These are phyloP conservation scores for Sinocyclocheilus anophthalmus DNA, from an alignment of 2,113 vertebrate species.

Conservation along the genomic window DNA sequence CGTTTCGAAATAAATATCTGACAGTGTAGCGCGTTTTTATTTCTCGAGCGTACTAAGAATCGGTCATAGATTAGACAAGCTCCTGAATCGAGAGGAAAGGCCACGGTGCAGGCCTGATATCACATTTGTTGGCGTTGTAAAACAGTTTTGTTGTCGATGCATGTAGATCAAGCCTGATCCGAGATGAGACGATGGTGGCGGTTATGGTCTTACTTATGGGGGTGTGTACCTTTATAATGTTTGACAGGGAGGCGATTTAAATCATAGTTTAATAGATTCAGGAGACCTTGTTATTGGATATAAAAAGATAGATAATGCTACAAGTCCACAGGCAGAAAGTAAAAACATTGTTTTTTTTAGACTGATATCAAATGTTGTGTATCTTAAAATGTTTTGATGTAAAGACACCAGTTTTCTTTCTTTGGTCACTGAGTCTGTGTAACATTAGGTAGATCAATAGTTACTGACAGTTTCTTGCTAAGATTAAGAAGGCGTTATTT, in stretches of 20 bases:
- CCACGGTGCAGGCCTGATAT: conserved; percentile 3
- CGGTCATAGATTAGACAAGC: neutral
- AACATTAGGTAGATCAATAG: too few relatives aligned
- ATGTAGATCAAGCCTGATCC: conserved; percentile 15
- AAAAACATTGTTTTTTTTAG: neutral
- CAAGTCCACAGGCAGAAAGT: neutral
- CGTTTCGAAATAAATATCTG: neutral
- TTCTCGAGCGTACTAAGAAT: too few relatives aligned
- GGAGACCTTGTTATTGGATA: neutral
- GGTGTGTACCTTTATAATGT: too few relatives aligned
- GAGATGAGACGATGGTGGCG: neutral
- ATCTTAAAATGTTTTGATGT: neutral
- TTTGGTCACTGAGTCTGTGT: too few relatives aligned
- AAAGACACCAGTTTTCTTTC: neutral
- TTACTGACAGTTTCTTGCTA: too few relatives aligned
- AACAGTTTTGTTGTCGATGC: conserved; percentile 17
- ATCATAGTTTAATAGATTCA: too few relatives aligned
- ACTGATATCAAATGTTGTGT: neutral
- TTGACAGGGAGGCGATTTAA: too few relatives aligned
- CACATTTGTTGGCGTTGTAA: conserved; percentile 19
- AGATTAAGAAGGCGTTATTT: too few relatives aligned
- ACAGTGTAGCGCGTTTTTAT: neutral
- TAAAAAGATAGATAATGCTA: too few relatives aligned
- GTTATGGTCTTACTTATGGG: too few relatives aligned
- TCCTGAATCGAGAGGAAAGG: neutral